Base-by-base conservation (phyloP, 1,140 invertebrate genomes). In the Drosophila watanabei region DNA sequence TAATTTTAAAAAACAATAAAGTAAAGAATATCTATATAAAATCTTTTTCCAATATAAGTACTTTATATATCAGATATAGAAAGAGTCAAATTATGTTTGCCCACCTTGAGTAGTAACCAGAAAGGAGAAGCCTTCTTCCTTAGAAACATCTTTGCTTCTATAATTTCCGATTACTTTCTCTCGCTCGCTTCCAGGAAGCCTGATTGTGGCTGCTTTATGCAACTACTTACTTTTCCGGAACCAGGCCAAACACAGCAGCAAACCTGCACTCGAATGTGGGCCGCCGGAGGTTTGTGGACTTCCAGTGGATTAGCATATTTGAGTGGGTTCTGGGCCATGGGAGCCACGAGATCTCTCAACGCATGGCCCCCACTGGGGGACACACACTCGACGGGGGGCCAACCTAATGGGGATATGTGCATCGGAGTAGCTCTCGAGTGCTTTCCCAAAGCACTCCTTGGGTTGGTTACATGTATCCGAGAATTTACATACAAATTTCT, bases 241-340 rank as follows among this genome's bases (percentile, higher is more conserved):
- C 49, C 41, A 66, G 39, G 35, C 43, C 51, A 68, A 37, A 48
- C 49, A 20, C 35, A 51, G 45, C 46, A 35, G 18, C 18, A 33
- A 76, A 51, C 43, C 41, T 61, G 59, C 76, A 79, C 65, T 79
- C 52, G 24, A 71, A 62, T 71, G 76, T 59, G 57, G 66, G 66
- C 45, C 41, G 51, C 33, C 33, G 33, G 75, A 70, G 75, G 57
- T 63, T 32, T 79, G 75, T 59, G 75, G 57, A 41, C 75, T 70
- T 51, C 43, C 73, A 48, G 33, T 61, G 82, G 85, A 84, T 87
- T 87, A 78, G 52, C 84, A 87, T 89, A 84, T 78, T 78, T 80
- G 52, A 89, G 69, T 58, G 65, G 68, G 59, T 75, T 71, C 45
- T 79, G 60, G 52, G 52, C 30, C 64, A 71, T 59, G 70, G 32